Conservation (phyloP, 2,113 vertebrate genomes). For the Channa argus region DNA sequence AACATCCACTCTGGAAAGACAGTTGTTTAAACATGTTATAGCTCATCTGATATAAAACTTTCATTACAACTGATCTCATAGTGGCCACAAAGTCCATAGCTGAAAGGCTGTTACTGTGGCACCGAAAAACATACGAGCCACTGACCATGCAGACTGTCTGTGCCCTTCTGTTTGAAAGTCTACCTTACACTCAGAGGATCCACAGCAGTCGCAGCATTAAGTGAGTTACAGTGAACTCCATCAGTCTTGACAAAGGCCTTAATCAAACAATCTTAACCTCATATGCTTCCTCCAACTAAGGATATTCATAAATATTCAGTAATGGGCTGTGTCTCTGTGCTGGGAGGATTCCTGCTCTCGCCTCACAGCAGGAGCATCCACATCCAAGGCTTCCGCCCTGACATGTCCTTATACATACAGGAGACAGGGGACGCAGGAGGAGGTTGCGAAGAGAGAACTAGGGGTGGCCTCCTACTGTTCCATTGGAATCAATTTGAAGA, state of each 20-base stretch:
- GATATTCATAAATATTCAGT: constrained; percentile 8
- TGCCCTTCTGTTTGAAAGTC: not conserved
- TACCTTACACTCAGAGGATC: not conserved
- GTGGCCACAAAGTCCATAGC: no score
- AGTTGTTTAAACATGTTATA: no score
- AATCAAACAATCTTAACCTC: constrained; percentile 27
- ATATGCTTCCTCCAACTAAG: not conserved
- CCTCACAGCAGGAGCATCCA: not conserved
- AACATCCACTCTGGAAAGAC: no score
- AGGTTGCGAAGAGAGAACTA: not conserved
- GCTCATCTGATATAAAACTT: no score
- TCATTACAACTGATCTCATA: no score
- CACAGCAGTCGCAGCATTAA: constrained; percentile 1
- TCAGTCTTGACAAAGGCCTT: constrained; percentile 27
- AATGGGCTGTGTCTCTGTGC: not conserved
- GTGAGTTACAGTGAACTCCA: constrained; percentile 31
- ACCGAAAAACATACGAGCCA: no score
- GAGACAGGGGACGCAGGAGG: not conserved
- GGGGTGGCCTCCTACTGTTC: constrained; percentile 4
- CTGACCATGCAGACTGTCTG: no score
- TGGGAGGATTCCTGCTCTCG: not conserved
- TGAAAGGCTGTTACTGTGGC: no score
- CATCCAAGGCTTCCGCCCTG: not conserved
- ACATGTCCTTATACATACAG: not conserved
- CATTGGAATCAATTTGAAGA: constrained; percentile 1